phyloP scores from a whole-genome alignment of 2,113 vertebrate genomes.

The Plecturocebus donacophilus region DNA sequence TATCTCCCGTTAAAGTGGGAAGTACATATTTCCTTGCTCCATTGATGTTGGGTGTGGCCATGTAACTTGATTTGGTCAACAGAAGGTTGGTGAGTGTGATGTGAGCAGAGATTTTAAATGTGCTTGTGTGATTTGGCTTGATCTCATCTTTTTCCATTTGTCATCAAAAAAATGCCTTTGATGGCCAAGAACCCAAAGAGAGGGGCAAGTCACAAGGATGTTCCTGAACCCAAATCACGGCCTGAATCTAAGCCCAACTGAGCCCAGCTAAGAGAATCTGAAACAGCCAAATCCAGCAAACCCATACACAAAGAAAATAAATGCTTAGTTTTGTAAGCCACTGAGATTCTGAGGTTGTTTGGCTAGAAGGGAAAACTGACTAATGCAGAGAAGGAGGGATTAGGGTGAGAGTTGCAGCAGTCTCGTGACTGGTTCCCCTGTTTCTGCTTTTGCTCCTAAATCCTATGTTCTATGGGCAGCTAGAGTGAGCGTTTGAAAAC shows the following conservation, averaged over 20 bases:
- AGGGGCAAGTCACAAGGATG: neutral
- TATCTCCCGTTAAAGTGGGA: neutral
- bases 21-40: neutral
- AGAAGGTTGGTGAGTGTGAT: neutral
- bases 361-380: neutral
- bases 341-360: neutral
- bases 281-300: slow-evolving; percentile 3
- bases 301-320: neutral
- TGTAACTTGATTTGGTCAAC: neutral
- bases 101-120: neutral
- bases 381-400: neutral
- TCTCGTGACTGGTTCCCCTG: neutral
- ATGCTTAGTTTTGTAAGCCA: neutral
- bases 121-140: neutral
- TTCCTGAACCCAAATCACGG: neutral
- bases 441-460: neutral
- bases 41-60: neutral
- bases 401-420: neutral
- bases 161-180: neutral
- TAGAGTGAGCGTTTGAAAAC: neutral
- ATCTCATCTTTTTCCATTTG: neutral
- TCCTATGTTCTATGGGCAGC: neutral
- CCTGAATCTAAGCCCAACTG: neutral
- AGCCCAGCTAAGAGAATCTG: neutral
- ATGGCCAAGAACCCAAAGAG: neutral